A percentile compares a stretch with the other conserved stretches of the same genome.
phyloP scores from a whole-genome alignment of 2,888 invertebrate species.

The Drosophila vallismaia region DNA sequence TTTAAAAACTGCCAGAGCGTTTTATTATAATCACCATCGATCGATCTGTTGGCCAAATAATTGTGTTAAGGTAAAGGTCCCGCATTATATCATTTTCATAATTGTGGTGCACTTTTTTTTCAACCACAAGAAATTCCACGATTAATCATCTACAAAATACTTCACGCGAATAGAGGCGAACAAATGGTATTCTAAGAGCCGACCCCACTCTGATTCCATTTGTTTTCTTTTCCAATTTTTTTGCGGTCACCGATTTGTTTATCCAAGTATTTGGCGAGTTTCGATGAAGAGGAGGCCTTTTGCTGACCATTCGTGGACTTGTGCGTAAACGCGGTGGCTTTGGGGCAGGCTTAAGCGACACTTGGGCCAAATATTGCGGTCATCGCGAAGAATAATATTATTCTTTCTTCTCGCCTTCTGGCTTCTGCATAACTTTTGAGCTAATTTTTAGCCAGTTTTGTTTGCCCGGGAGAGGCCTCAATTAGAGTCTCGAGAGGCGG shows the following conservation, averaged over 20 bases:
- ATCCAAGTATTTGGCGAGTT: constrained; percentile 44
- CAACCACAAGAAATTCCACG: constrained; percentile 63
- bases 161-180: constrained; percentile 8
- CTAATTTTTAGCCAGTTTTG: constrained; percentile 60
- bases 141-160: constrained; percentile 50
- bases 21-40: constrained; percentile 68
- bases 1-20: constrained; percentile 80
- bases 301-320: constrained; percentile 12
- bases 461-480: constrained; percentile 55
- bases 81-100: constrained; percentile 34
- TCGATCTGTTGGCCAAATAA: constrained; percentile 32
- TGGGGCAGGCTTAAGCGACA: constrained; percentile 64
- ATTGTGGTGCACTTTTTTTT: constrained; percentile 14
- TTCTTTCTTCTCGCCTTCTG: constrained; percentile 51
- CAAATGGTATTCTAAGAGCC: constrained; percentile 15
- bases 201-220: constrained; percentile 34
- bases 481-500: constrained; percentile 55
- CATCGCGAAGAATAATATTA: constrained; percentile 69
- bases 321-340: constrained; percentile 75
- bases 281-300: constrained; percentile 27
- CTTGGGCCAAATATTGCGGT: constrained; percentile 69
- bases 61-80: constrained; percentile 72
- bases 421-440: constrained; percentile 64
- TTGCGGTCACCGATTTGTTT: constrained; percentile 43
- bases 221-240: constrained; percentile 27